Conservation (phyloP, 2,888 invertebrate genomes). For the Ametastegia equiseti region DNA sequence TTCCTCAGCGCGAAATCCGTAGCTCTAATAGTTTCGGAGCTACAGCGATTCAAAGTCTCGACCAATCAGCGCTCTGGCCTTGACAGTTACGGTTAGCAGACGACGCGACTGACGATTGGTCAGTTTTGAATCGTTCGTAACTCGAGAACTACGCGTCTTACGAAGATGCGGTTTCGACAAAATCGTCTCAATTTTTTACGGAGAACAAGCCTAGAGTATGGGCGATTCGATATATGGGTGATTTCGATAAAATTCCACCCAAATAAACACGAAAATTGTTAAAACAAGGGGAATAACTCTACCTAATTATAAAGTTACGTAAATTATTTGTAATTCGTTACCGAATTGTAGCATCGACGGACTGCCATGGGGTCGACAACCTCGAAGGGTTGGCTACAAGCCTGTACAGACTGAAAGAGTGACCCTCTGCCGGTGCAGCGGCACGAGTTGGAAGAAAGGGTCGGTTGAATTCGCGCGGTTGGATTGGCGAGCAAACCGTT, state of each 20-base stretch:
- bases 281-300: neutral
- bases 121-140: neutral
- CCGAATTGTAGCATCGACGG: neutral
- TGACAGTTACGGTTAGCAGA: neutral
- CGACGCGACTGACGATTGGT: neutral
- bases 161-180: neutral
- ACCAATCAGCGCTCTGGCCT: neutral
- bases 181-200: neutral
- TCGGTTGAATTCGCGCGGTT: constrained; percentile 49
- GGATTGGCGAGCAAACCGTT: constrained; percentile 58
- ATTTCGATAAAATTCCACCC: neutral
- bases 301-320: neutral
- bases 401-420: constrained; percentile 14
- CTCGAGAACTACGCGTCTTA: neutral
- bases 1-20: neutral
- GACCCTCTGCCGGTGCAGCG: constrained; percentile 16
- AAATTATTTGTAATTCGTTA: neutral
- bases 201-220: neutral
- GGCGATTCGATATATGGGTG: neutral
- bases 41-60: neutral
- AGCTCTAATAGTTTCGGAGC: neutral
- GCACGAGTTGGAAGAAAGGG: constrained; percentile 24
- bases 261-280: neutral
- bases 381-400: neutral
- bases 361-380: neutral